Evolutionary conservation across 2,888 invertebrate genomes (phyloP).

Genomic region (Lithophane leautieri): DNA sequence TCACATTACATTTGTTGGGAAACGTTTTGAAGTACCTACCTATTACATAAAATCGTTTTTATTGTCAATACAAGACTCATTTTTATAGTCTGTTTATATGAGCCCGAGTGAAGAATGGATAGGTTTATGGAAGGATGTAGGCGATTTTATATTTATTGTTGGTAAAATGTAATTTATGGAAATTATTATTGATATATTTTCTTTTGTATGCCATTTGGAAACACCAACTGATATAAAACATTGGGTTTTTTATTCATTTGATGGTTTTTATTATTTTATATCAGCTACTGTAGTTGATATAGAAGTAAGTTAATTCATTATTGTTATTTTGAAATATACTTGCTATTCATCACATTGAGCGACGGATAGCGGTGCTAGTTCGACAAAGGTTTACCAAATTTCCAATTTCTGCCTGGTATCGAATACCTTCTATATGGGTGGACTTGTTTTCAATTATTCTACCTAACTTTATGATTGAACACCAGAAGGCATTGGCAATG

Average conservation of each 20-base stretch:
- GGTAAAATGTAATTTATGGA: slow-evolving; percentile 64
- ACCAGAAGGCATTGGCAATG: no score
- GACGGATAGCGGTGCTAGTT: neutral
- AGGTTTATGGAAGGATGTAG: slow-evolving; percentile 77
- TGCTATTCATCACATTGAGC: neutral
- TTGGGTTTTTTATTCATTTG: slow-evolving; percentile 20
- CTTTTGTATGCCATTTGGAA: neutral
- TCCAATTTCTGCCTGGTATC: neutral
- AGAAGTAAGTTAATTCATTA: neutral
- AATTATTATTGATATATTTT: slow-evolving; percentile 52
- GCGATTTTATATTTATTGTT: slow-evolving; percentile 75
- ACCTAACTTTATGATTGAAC: no score
- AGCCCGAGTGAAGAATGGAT: slow-evolving; percentile 76
- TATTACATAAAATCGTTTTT: slow-evolving; percentile 82
- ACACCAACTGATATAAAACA: neutral
- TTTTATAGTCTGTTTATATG: slow-evolving; percentile 87
- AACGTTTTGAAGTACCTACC: slow-evolving; percentile 70
- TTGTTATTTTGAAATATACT: neutral
- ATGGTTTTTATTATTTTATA: slow-evolving; percentile 2
- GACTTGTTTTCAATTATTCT: no score
- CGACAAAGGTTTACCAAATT: neutral
- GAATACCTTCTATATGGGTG: neutral
- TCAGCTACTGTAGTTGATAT: neutral
- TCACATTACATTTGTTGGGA: slow-evolving; percentile 67
- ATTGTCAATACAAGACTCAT: slow-evolving; percentile 84